Evolutionary conservation across 2,797 vertebrate species (phyloP), one percentile per base, ranked within the genome.

Genomic region (Schizothorax lantsangensis): DNA sequence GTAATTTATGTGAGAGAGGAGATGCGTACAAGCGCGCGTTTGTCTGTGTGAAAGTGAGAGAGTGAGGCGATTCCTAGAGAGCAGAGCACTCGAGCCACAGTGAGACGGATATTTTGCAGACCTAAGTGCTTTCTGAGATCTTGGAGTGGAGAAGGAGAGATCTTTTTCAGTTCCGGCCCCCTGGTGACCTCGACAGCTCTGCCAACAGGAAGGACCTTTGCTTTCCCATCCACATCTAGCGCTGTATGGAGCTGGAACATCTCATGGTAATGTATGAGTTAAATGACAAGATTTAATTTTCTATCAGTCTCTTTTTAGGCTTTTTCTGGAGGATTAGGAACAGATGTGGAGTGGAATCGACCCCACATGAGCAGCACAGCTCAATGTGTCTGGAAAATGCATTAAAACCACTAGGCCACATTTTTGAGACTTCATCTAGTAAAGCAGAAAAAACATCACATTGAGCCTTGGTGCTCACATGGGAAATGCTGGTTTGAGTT

Each of bases 51-150:
- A 43, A 86, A 73, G 62, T 26, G 38, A 52, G 79, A 33, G 45
- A 52, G 73, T 21, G 64, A 23, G 26, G 26, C 38, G 85, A 93
- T 95, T 96, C 95, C 94, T 96, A 94, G 95, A 96, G 94, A 96
- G 95, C 93, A 91, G 80, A 90, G 79, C 81, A 85, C 79, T 89
- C 62, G 26, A 71, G 84, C 81, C 86, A 72, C 92, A 84, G 74
- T 12, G 87, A 88, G 78, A 66, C 23, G 79, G 93, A 91, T 93
- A 87, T 91, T 90, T 93, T 68, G 82, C 92, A 92, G 92, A 93
- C 86, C 19, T 38, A 90, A 87, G 92, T 92, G 93, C 93, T 92
- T 91, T 92, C 89, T 90, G 92, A 92, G 92, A 94, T 93, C 94
- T 95, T 94, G 92, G 88, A 88, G 92, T 84, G 89, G 88, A 89